Evolutionary conservation across 2,888 invertebrate genomes (phyloP).

Genomic region (Nezara viridula): DNA sequence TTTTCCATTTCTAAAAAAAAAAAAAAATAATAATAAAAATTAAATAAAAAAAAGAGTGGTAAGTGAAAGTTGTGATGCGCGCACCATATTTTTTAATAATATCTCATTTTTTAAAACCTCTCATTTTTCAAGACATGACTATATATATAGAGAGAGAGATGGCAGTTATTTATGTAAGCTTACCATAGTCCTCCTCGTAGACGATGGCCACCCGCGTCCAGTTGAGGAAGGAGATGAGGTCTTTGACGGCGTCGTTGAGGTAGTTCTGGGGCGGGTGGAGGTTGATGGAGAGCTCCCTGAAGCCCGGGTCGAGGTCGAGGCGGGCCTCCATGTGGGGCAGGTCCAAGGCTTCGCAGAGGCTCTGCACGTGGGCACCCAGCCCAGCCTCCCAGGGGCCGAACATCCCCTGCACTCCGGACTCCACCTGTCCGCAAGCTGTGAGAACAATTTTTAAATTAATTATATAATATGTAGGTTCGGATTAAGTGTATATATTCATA

Average conservation of each 20-base stretch:
- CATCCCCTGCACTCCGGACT: conserved; percentile 87
- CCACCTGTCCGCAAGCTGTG: conserved; percentile 86
- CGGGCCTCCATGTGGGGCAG: conserved; percentile 90
- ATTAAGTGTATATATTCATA: too few species aligned
- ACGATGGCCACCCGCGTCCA: conserved; percentile 95
- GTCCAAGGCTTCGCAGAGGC: conserved; percentile 89
- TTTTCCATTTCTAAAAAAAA: too few species aligned
- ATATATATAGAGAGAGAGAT: too few species aligned
- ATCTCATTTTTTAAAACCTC: too few species aligned
- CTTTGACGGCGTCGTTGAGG: conserved; percentile 86
- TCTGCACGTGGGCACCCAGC: conserved; percentile 86
- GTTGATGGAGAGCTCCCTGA: conserved; percentile 86
- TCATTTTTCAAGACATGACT: not conserved
- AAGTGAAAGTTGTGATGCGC: too few species aligned
- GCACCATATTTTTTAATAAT: too few species aligned
- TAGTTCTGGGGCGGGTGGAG: conserved; percentile 87
- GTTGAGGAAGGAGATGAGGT: conserved; percentile 88
- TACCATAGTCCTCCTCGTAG: conserved; percentile 93
- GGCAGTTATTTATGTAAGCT: conserved; percentile 68
- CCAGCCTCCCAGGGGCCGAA: conserved; percentile 90
- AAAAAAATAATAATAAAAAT: too few species aligned
- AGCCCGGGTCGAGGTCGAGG: conserved; percentile 76
- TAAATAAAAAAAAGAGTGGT: too few species aligned
- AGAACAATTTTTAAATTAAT: conserved; percentile 65
- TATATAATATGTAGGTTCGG: too few species aligned